Conservation (phyloP, 2,888 invertebrate species). For the Lasioglossum calceatum region DNA sequence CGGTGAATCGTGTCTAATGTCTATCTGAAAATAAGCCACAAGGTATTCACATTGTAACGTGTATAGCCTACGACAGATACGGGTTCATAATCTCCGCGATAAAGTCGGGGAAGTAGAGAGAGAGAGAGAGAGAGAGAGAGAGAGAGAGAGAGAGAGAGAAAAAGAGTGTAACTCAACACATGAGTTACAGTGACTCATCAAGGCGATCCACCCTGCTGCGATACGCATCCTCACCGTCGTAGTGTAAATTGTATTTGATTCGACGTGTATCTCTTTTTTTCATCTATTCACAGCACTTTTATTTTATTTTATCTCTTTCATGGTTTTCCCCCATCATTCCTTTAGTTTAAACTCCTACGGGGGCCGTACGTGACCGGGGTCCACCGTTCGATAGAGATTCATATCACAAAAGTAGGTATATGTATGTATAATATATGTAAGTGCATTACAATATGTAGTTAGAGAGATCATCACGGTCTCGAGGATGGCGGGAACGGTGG, state of each 20-base stretch:
- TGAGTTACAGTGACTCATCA: background rate
- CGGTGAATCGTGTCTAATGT: background rate
- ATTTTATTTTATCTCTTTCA: constrained; percentile 31
- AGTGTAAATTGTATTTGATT: constrained; percentile 60
- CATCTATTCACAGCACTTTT: constrained; percentile 75
- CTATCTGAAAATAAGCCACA: constrained; percentile 1
- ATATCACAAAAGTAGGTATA: constrained; percentile 70
- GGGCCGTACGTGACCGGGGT: constrained; percentile 43
- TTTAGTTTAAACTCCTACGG: constrained; percentile 40
- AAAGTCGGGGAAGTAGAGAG: background rate
- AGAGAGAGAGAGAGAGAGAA: background rate
- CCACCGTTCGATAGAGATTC: constrained; percentile 68
- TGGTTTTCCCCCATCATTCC: background rate
- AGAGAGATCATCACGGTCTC: constrained; percentile 64
- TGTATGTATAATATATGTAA: constrained; percentile 43
- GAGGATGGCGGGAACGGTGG: constrained; percentile 58
- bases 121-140: background rate
- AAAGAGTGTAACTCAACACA: too few species aligned
- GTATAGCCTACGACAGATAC: background rate
- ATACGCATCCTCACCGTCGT: constrained; percentile 19
- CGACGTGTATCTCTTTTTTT: constrained; percentile 47
- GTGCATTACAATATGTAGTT: constrained; percentile 56
- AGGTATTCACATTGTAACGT: constrained; percentile 9
- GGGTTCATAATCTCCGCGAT: constrained; percentile 1
- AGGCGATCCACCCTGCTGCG: background rate